Conservation (phyloP, 2,113 vertebrate genomes). For the Dicaeum eximium region DNA sequence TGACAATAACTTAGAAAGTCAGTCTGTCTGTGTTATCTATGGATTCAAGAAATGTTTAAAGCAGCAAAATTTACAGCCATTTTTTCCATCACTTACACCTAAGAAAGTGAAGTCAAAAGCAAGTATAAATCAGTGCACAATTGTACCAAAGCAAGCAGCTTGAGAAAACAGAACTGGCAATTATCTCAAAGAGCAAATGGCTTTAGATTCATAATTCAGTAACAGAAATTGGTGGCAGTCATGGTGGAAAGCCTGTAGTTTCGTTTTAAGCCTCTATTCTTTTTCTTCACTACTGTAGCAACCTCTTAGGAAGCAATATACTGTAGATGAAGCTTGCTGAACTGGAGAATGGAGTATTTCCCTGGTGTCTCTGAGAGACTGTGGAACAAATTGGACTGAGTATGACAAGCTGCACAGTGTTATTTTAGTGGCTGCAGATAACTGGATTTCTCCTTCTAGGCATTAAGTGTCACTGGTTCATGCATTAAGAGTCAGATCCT, state of each 20-base stretch:
- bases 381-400: constrained; percentile 53
- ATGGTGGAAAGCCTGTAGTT: neutral
- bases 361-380: constrained; percentile 45
- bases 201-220: neutral
- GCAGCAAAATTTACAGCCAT: constrained; percentile 1
- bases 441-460: constrained; percentile 52
- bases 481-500: neutral
- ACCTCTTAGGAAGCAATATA: constrained; percentile 43
- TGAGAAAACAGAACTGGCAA: neutral
- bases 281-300: neutral
- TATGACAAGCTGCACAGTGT: constrained; percentile 53
- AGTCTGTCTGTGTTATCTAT: neutral
- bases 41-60: constrained; percentile 5
- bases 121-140: constrained; percentile 18
- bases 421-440: constrained; percentile 48
- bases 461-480: neutral
- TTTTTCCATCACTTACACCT: neutral
- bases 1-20: constrained; percentile 33
- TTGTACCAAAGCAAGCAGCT: neutral
- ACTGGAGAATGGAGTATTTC: constrained; percentile 51
- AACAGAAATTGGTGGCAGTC: neutral
- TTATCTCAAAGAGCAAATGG: neutral
- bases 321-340: constrained; percentile 46
- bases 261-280: neutral
- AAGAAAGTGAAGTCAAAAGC: neutral